These are phyloP conservation scores for Elymnias hypermnestra DNA, from an alignment of 1,140 invertebrate genomes.

Conservation along the genomic window DNA sequence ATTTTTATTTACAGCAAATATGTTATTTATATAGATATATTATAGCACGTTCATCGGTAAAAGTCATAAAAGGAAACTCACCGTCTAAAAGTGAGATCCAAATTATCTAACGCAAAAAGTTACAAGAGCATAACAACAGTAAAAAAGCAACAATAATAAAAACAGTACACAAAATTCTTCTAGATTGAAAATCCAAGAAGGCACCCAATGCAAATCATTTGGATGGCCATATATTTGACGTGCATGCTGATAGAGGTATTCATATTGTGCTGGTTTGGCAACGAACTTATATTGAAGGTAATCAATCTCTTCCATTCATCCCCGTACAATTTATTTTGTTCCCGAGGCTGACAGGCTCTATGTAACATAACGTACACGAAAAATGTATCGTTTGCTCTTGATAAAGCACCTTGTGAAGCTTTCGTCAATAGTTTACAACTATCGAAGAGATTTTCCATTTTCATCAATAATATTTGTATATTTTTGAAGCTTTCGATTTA, in stretches of 20 bases:
- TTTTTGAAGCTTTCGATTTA: too few relatives aligned
- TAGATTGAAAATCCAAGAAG: slow-evolving; percentile 63
- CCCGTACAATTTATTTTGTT: slow-evolving; percentile 6
- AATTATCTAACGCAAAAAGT: too few relatives aligned
- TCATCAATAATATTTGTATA: too few relatives aligned
- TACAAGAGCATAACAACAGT: too few relatives aligned
- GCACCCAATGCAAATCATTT: slow-evolving; percentile 67
- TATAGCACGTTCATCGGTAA: too few relatives aligned
- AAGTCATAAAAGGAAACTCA: too few relatives aligned
- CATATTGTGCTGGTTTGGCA: slow-evolving; percentile 71
- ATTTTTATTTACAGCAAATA: too few relatives aligned
- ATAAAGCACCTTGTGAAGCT: not conserved
- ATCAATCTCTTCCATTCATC: slow-evolving; percentile 11
- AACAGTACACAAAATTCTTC: too few relatives aligned
- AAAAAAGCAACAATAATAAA: too few relatives aligned
- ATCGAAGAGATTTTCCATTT: too few relatives aligned
- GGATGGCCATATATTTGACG: slow-evolving; percentile 68
- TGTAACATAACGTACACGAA: slow-evolving; percentile 1
- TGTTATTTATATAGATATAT: too few relatives aligned
- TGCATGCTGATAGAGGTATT: slow-evolving; percentile 73
- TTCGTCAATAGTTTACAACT: not conserved
- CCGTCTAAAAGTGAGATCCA: too few relatives aligned
- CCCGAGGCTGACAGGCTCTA: slow-evolving; percentile 9
- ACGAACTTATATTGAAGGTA: slow-evolving; percentile 69
- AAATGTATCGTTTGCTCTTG: slow-evolving; percentile 1